Percentiles rank a stretch among this genome's conserved stretches.
phyloP scores from a whole-genome alignment of 2,797 vertebrate species.

The Luscinia luscinia region DNA sequence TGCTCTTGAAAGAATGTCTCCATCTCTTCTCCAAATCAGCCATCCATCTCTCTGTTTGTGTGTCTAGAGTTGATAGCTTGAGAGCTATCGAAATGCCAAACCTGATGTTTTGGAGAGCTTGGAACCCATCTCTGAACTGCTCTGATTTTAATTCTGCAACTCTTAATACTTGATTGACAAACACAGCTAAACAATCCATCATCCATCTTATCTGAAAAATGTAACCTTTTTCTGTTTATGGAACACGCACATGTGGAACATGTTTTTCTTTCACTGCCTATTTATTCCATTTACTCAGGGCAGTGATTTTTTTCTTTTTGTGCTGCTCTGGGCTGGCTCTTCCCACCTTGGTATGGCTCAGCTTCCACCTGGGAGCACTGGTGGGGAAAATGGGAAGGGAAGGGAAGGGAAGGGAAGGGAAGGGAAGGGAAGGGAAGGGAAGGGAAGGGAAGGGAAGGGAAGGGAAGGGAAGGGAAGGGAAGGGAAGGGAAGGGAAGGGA shows the following conservation, averaged over 20 bases:
- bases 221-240: slow-evolving; percentile 65
- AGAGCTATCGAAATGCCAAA: slow-evolving; percentile 57
- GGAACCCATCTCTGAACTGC: slow-evolving; percentile 62
- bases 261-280: slow-evolving; percentile 38
- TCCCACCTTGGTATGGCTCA: background rate
- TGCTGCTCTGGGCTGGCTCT: background rate
- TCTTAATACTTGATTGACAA: slow-evolving; percentile 71
- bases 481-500: too few species aligned
- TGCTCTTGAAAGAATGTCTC: slow-evolving; percentile 67
- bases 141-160: slow-evolving; percentile 62
- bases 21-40: slow-evolving; percentile 65
- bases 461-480: too few species aligned
- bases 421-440: too few species aligned
- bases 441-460: too few species aligned
- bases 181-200: slow-evolving; percentile 67
- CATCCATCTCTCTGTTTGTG: slow-evolving; percentile 68
- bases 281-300: background rate
- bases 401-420: background rate
- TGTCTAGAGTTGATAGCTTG: slow-evolving; percentile 69
- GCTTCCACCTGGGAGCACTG: background rate
- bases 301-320: background rate
- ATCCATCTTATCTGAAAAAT: slow-evolving; percentile 57
- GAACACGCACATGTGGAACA: slow-evolving; percentile 63
- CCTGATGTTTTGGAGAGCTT: slow-evolving; percentile 69
- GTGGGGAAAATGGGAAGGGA: background rate